A percentile compares a stretch with the other conserved stretches of the same genome.
Evolutionary conservation across 2,113 vertebrate genomes (phyloP).

Genomic region (Myiozetetes cayanensis): DNA sequence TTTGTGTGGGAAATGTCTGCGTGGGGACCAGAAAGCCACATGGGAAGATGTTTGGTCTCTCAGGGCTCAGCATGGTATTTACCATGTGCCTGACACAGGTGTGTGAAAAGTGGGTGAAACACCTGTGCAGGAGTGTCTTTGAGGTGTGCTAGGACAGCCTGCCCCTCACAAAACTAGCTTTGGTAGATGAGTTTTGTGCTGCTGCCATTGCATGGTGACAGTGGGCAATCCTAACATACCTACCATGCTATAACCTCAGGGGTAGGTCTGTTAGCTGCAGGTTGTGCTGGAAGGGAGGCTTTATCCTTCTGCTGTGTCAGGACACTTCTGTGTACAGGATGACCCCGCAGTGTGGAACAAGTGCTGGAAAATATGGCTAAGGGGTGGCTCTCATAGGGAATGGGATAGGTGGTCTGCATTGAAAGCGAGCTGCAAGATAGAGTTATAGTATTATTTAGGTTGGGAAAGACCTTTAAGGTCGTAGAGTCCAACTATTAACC

Average conservation of each 20-base stretch:
- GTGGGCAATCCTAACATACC: rapidly evolving
- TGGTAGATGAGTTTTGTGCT: not conserved
- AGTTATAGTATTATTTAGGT: not conserved
- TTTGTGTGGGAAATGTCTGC: not conserved
- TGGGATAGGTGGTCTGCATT: not conserved
- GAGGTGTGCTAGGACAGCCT: not conserved
- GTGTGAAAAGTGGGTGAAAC: not conserved
- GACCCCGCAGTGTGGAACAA: not conserved
- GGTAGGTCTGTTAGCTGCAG: not conserved
- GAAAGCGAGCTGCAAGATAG: not conserved
- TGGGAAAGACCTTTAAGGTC: not conserved
- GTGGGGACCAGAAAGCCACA: not conserved
- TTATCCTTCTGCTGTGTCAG: not conserved
- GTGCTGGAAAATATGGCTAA: rapidly evolving
- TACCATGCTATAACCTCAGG: rapidly evolving
- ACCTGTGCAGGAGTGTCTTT: not conserved
- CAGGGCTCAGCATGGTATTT: not conserved
- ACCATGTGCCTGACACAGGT: not conserved
- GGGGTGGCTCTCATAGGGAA: rapidly evolving
- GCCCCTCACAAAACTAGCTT: not conserved
- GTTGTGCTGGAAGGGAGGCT: not conserved
- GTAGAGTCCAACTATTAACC: not conserved
- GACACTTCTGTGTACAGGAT: rapidly evolving
- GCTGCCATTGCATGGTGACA: not conserved
- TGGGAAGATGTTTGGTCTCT: not conserved